Percentiles rank a stretch among this genome's conserved stretches.
Conservation (phyloP, 2,113 vertebrate species). For the Micronycteris hirsuta region DNA sequence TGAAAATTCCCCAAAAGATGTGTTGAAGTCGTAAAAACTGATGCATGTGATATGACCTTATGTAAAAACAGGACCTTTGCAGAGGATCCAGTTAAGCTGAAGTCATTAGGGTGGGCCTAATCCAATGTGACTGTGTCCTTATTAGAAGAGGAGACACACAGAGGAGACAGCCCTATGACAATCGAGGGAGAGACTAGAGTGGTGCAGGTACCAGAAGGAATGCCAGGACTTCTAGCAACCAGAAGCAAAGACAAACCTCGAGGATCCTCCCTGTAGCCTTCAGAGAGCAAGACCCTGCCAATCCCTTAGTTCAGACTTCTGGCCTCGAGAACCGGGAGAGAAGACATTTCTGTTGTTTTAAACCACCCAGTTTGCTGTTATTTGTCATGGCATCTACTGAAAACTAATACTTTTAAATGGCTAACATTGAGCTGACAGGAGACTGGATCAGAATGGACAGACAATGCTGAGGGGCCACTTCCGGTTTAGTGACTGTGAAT, state of each 20-base stretch:
- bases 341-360: not conserved
- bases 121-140: not conserved
- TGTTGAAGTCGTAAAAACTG: not conserved
- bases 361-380: not conserved
- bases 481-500: not conserved
- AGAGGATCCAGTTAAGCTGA: not conserved
- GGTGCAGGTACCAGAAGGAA: not conserved
- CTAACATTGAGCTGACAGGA: not conserved
- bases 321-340: not conserved
- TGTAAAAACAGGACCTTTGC: not conserved
- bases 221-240: not conserved
- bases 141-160: not conserved
- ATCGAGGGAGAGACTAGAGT: not conserved
- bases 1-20: not conserved
- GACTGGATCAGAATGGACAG: not conserved
- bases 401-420: not conserved
- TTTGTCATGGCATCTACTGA: not conserved
- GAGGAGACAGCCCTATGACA: not conserved
- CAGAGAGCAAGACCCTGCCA: not conserved
- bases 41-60: not conserved
- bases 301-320: not conserved
- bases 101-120: not conserved
- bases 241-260: not conserved
- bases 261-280: not conserved
- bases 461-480: not conserved